These are phyloP conservation scores for Trypoxylus dichotomus DNA, from an alignment of 1,140 invertebrate genomes.

Conservation along the genomic window DNA sequence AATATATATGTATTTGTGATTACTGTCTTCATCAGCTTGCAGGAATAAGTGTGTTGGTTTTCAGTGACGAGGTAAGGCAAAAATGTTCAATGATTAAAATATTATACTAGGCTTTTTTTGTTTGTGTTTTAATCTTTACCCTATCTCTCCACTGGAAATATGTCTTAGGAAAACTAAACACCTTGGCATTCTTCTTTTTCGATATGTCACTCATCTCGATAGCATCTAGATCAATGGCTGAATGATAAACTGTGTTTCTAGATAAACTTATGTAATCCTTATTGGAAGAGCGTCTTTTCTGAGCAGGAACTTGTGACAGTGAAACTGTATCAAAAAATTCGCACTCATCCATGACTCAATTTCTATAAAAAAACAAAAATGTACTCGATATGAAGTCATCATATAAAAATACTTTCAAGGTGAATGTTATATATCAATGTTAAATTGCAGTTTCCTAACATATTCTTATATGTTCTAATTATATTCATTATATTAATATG, in stretches of 20 bases:
- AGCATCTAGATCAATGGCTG: conserved; percentile 48
- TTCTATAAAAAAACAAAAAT: not conserved
- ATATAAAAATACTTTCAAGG: conserved; percentile 2
- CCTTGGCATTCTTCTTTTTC: conserved; percentile 41
- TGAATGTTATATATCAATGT: not conserved
- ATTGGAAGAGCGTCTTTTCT: conserved; percentile 40
- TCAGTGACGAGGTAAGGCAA: conserved; percentile 11
- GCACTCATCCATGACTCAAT: conserved; percentile 45
- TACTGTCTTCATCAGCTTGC: too few species aligned
- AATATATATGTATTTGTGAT: too few species aligned
- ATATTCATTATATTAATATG: not conserved
- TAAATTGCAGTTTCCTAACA: not conserved
- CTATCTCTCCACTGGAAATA: conserved; percentile 55
- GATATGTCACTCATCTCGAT: conserved; percentile 44
- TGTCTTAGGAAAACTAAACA: conserved; percentile 40
- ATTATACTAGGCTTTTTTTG: not conserved
- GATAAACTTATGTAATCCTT: conserved; percentile 50
- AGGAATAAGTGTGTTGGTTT: not conserved
- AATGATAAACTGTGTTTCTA: conserved; percentile 53
- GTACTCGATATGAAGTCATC: not conserved
- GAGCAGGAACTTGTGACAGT: conserved; percentile 41
- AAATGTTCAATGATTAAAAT: not conserved
- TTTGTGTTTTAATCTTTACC: conserved; percentile 45
- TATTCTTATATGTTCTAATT: not conserved
- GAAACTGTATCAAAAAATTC: conserved; percentile 52